Evolutionary conservation across 2,797 vertebrate genomes (phyloP).

Genomic region (Valencia hispanica): DNA sequence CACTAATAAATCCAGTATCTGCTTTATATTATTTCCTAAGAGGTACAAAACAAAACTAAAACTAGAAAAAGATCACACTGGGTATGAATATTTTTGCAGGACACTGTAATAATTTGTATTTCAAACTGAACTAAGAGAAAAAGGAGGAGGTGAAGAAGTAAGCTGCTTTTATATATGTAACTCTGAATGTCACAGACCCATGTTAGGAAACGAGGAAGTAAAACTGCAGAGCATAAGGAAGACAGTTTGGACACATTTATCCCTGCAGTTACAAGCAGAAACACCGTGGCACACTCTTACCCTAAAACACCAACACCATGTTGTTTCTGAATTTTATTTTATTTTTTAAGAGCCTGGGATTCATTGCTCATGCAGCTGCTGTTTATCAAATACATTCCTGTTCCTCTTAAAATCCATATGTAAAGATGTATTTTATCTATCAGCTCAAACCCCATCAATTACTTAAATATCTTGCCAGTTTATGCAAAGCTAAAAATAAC

Average conservation of each 20-base stretch:
- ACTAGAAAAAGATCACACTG: background rate
- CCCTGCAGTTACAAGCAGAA: background rate
- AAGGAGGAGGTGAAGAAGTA: conserved; percentile 46
- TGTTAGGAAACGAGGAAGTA: conserved; percentile 57
- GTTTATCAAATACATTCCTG: background rate
- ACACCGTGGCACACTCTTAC: background rate
- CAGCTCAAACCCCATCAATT: background rate
- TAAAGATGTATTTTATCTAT: background rate
- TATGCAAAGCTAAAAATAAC: background rate
- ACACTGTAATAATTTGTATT: background rate
- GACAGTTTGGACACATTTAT: conserved; percentile 25
- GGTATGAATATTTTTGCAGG: background rate
- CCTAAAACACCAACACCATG: background rate
- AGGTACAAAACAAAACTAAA: too few relatives aligned
- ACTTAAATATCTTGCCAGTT: background rate
- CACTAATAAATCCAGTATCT: background rate
- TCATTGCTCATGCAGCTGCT: background rate
- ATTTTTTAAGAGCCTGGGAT: background rate
- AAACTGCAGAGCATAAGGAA: conserved; percentile 35
- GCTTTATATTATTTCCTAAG: background rate
- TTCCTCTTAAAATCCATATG: background rate
- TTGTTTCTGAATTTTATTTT: background rate
- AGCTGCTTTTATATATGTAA: conserved; percentile 33
- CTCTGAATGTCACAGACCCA: background rate
- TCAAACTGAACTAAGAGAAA: background rate